Evolutionary conservation across 2,888 invertebrate species (phyloP).

Genomic region (Schizotus pectinicornis): DNA sequence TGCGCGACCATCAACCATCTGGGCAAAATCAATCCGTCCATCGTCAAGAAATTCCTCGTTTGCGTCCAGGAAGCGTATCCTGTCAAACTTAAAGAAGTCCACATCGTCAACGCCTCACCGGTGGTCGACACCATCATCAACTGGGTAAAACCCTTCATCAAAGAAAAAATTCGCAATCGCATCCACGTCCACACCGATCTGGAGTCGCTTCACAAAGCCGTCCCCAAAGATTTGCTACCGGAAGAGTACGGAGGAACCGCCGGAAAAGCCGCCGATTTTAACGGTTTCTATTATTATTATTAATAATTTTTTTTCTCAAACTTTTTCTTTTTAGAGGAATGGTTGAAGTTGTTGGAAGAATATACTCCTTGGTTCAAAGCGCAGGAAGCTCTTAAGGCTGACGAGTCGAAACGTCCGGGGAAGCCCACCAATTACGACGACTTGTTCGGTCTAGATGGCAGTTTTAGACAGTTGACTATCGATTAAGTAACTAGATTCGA

Average conservation of each 20-base stretch:
- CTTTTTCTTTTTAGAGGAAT: slow-evolving; percentile 65
- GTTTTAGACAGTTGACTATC: slow-evolving; percentile 83
- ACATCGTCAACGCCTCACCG: slow-evolving; percentile 83
- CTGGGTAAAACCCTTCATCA: slow-evolving; percentile 85
- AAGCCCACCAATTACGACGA: slow-evolving; percentile 87
- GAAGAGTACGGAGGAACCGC: slow-evolving; percentile 84
- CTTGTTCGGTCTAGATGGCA: slow-evolving; percentile 87
- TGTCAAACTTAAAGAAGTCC: slow-evolving; percentile 85
- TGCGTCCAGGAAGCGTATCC: slow-evolving; percentile 90
- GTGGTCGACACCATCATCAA: slow-evolving; percentile 84
- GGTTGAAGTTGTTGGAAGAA: slow-evolving; percentile 79
- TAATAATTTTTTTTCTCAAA: not conserved
- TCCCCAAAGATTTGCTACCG: slow-evolving; percentile 82
- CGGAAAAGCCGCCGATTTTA: slow-evolving; percentile 74
- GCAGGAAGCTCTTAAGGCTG: slow-evolving; percentile 78
- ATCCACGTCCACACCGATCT: slow-evolving; percentile 79
- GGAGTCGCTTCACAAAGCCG: slow-evolving; percentile 76
- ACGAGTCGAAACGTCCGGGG: slow-evolving; percentile 81
- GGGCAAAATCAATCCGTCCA: slow-evolving; percentile 81
- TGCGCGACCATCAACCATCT: slow-evolving; percentile 82
- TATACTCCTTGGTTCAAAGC: slow-evolving; percentile 82
- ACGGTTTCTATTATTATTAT: slow-evolving; percentile 61
- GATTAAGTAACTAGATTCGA: slow-evolving; percentile 64
- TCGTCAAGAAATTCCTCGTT: slow-evolving; percentile 84
- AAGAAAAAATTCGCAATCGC: slow-evolving; percentile 85